These are phyloP conservation scores for Melanotaenia nigrans DNA, from an alignment of 2,797 vertebrate species.

Conservation along the genomic window DNA sequence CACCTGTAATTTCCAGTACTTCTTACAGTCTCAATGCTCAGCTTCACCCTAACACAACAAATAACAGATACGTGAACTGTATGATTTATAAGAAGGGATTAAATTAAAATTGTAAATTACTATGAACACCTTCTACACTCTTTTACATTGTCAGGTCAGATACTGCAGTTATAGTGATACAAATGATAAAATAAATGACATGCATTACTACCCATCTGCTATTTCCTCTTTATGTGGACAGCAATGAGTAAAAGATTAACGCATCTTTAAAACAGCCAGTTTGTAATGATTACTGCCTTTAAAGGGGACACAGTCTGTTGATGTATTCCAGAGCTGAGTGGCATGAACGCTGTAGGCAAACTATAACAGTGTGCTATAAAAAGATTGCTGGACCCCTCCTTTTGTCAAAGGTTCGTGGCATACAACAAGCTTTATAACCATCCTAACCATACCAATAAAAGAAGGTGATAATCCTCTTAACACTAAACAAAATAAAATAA, in stretches of 20 bases:
- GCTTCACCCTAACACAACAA: background rate
- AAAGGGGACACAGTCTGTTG: background rate
- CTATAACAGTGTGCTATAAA: background rate
- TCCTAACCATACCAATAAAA: background rate
- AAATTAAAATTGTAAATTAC: too few relatives aligned
- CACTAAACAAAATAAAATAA: background rate
- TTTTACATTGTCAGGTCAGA: background rate
- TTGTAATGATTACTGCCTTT: background rate
- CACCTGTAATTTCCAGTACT: background rate
- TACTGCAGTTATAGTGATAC: background rate
- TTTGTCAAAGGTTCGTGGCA: background rate
- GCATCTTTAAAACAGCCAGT: background rate
- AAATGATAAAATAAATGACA: background rate
- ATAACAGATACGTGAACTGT: background rate
- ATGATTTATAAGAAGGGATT: too few relatives aligned
- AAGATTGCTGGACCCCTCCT: background rate
- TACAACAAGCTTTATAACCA: background rate
- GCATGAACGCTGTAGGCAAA: background rate
- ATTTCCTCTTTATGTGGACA: background rate
- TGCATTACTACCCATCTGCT: background rate
- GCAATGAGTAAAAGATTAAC: constrained; percentile 4
- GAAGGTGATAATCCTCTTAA: background rate
- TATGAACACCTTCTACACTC: too few relatives aligned
- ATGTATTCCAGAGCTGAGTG: background rate
- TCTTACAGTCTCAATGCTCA: background rate